These are phyloP conservation scores for Sinonovacula constricta DNA, from an alignment of 1,140 invertebrate species.

Conservation along the genomic window DNA sequence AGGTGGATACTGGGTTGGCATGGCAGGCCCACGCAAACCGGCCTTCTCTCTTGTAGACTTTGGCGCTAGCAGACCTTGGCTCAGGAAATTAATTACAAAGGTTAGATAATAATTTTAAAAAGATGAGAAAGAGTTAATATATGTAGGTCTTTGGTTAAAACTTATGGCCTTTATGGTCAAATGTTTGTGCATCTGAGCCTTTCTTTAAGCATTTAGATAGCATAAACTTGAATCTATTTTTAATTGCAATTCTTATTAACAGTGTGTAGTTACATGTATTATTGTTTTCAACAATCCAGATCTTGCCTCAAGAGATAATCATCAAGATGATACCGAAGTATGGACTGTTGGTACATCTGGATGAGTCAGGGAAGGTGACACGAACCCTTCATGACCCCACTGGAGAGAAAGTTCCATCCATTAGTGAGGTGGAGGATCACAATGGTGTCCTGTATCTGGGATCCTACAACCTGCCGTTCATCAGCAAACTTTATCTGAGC, in stretches of 20 bases:
- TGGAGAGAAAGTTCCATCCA: constrained; percentile 68
- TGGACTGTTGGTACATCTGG: constrained; percentile 78
- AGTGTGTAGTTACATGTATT: too few species aligned
- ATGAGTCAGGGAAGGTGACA: constrained; percentile 74
- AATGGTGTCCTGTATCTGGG: constrained; percentile 82
- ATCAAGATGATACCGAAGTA: constrained; percentile 82
- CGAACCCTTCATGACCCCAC: constrained; percentile 76
- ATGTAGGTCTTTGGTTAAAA: too few species aligned
- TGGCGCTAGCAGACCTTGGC: constrained; percentile 70
- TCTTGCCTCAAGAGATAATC: constrained; percentile 79
- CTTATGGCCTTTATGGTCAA: too few species aligned
- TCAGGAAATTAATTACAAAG: constrained; percentile 75
- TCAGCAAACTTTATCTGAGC: constrained; percentile 60
- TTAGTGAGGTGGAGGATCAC: constrained; percentile 77
- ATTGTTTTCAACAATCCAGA: too few species aligned
- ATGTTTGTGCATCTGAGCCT: too few species aligned
- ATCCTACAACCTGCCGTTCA: constrained; percentile 66
- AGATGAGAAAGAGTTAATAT: too few species aligned
- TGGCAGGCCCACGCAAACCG: constrained; percentile 78
- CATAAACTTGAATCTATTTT: not conserved
- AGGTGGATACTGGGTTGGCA: constrained; percentile 84
- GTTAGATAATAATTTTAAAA: too few species aligned
- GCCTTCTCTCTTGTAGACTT: constrained; percentile 71
- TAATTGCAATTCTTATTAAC: too few species aligned
- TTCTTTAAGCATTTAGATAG: too few species aligned